These are phyloP conservation scores for Diorhabda sublineata DNA, from an alignment of 1,140 invertebrate genomes.

Conservation along the genomic window DNA sequence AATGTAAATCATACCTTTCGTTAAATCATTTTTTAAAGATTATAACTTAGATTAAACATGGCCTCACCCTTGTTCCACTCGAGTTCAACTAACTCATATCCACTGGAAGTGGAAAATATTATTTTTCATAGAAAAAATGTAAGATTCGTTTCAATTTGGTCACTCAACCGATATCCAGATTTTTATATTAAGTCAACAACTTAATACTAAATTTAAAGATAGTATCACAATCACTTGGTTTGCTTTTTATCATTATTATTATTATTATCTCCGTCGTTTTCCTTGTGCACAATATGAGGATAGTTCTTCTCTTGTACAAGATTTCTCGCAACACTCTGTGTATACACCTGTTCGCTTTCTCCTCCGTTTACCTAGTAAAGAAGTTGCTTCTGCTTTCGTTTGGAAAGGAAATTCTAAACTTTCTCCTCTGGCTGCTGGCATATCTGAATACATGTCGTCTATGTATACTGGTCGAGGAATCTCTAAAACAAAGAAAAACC, in stretches of 20 bases:
- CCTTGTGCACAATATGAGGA: conserved; percentile 23
- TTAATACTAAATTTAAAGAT: background rate
- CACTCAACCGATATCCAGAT: background rate
- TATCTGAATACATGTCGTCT: background rate
- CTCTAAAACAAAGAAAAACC: background rate
- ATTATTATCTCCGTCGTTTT: background rate
- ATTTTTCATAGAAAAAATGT: background rate
- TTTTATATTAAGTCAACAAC: background rate
- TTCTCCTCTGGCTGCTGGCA: background rate
- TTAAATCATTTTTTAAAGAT: too few species aligned
- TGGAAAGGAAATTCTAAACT: conserved; percentile 25
- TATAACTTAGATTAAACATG: too few species aligned
- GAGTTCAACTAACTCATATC: too few species aligned
- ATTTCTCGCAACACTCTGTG: conserved; percentile 47
- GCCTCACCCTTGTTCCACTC: too few species aligned
- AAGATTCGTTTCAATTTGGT: background rate
- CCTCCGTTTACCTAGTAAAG: conserved; percentile 30
- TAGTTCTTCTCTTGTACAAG: conserved; percentile 45
- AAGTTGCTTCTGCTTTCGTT: conserved; percentile 20
- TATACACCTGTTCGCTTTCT: conserved; percentile 37
- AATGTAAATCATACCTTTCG: too few species aligned
- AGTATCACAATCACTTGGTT: conserved; percentile 1
- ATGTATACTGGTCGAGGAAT: background rate
- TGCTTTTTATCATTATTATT: background rate
- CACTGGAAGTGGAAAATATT: background rate